Base-by-base conservation (phyloP, 2,113 vertebrate species). In the Podiceps cristatus region DNA sequence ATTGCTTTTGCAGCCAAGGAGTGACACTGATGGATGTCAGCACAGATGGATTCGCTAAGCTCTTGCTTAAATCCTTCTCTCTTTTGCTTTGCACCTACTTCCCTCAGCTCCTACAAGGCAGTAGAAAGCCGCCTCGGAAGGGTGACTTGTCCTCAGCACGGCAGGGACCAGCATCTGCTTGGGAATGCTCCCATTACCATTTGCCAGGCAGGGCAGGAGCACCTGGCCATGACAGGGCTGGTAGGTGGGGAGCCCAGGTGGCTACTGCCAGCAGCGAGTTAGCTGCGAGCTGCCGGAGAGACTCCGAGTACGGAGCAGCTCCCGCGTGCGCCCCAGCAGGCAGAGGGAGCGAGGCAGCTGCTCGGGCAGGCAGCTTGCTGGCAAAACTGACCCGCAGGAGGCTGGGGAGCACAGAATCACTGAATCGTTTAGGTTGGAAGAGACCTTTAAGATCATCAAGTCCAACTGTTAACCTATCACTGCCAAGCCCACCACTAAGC, bases 1-100 rank as follows among this genome's bases (percentile, higher is more conserved):
- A 98, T 98, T 98, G 98, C 98, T 97, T 98, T 97, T 98, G 96
- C 98, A 98, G 98, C 98, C 98, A 98, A 97, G 97, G 97, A 97
- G 90, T 98, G 98, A 98, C 97, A 98, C 98, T 98, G 98, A 98
- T 98, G 96, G 93, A 98, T 98, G 98, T 98, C 97, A 97, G 97
- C 95, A 96, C 98, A 98, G 98, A 98, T 98, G 98, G 98, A 98
- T 98, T 94, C 84, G 10, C 94, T 88, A 64, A 92, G 88, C 82
- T 86, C 86, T 84, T 74, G 69, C 92, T 96, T 95, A 95, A 97
- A 95, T 95, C 87, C 88, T 66, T 78, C 47, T 93, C 68, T 93
- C 72, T 86, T 91, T 82, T 77, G 55, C 93, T 93, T 93, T 91
- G 84, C 88, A 93, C 91, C 93, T 82, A 76, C 80, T 85, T 82